These are phyloP conservation scores for Chunga burmeisteri DNA, from an alignment of 2,113 vertebrate species.

Conservation along the genomic window DNA sequence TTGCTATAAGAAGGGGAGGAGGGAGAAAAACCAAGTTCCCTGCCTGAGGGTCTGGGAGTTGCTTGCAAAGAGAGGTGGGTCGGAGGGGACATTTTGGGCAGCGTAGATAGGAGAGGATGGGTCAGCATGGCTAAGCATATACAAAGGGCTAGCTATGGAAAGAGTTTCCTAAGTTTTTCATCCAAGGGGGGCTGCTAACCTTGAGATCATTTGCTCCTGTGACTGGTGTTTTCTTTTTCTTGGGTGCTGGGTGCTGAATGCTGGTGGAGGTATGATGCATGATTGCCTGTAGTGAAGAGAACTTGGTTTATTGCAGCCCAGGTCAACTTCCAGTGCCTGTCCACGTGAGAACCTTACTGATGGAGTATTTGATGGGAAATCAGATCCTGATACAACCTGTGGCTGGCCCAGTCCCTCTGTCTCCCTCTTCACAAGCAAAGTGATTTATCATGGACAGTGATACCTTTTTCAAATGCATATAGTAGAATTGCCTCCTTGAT, in stretches of 20 bases:
- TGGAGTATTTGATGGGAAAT: not conserved
- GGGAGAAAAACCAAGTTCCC: not conserved
- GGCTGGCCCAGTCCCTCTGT: not conserved
- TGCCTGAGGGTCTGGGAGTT: not conserved
- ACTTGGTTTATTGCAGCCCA: not conserved
- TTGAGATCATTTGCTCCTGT: not conserved
- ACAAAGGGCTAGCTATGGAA: not conserved
- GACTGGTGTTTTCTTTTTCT: not conserved
- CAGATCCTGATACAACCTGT: not conserved
- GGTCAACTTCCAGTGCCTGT: not conserved
- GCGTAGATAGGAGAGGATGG: not conserved
- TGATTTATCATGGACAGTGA: not conserved
- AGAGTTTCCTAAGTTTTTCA: not conserved
- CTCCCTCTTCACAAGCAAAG: not conserved
- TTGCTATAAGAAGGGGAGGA: not conserved
- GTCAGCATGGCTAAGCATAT: not conserved
- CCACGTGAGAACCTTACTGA: not conserved
- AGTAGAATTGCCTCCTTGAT: not conserved
- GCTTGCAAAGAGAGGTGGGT: not conserved
- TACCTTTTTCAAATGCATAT: not conserved
- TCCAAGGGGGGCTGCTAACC: not conserved
- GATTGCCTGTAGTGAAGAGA: not conserved
- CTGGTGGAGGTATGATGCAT: not conserved
- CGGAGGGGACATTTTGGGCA: not conserved
- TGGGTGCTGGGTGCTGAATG: not conserved